These are phyloP conservation scores for Tiliqua scincoides DNA, from an alignment of 2,113 vertebrate genomes.

Conservation along the genomic window DNA sequence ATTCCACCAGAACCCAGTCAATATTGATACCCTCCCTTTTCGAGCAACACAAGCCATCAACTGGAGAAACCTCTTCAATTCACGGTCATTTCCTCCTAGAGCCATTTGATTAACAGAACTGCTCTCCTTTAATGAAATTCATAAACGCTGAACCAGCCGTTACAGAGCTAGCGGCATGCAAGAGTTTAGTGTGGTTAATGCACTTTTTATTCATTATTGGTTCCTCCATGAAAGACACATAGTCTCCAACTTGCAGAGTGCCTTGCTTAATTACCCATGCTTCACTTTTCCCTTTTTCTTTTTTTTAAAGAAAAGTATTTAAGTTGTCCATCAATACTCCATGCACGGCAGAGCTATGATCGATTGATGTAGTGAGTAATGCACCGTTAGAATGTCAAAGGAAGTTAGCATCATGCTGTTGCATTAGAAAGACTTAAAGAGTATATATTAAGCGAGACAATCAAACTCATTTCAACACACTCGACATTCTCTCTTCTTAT, in stretches of 20 bases:
- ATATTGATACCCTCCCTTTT: background rate
- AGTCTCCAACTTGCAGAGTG: constrained; percentile 68
- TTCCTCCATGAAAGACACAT: constrained; percentile 63
- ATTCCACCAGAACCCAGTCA: too few species aligned
- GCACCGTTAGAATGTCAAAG: constrained; percentile 51
- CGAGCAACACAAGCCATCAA: constrained; percentile 6
- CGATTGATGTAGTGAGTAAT: constrained; percentile 39
- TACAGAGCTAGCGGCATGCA: constrained; percentile 61
- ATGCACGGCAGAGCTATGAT: constrained; percentile 43
- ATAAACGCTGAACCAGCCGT: constrained; percentile 60
- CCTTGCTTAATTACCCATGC: constrained; percentile 77
- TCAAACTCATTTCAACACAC: constrained; percentile 34
- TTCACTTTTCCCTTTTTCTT: constrained; percentile 67
- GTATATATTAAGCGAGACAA: background rate
- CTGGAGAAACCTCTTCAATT: constrained; percentile 50
- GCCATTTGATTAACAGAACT: constrained; percentile 56
- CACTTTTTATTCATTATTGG: constrained; percentile 77
- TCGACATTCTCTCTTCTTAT: constrained; percentile 23
- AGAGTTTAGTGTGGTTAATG: constrained; percentile 79
- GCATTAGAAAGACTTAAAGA: constrained; percentile 12
- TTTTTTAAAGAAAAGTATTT: constrained; percentile 66
- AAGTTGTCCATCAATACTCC: constrained; percentile 72
- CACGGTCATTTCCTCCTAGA: constrained; percentile 56
- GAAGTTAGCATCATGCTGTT: background rate
- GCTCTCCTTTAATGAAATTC: constrained; percentile 63